phyloP scores from a whole-genome alignment of 2,888 invertebrate genomes.

The Leptopterna dolabrata region DNA sequence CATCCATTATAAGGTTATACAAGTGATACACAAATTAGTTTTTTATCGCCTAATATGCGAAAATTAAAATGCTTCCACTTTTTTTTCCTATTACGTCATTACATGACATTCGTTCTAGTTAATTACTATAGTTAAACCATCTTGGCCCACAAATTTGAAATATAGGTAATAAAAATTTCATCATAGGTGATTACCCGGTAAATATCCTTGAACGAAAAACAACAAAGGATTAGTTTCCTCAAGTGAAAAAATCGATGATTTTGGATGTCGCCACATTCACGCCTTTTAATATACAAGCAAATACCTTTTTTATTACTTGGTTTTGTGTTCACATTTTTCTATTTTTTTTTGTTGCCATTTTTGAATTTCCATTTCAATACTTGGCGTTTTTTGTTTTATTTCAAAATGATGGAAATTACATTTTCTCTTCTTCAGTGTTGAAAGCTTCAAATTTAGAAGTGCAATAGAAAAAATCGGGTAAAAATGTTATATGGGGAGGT shows the following conservation, averaged over 20 bases:
- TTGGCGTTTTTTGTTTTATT: not conserved
- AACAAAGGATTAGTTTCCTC: slow-evolving; percentile 5
- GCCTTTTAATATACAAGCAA: slow-evolving; percentile 40
- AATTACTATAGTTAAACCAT: slow-evolving; percentile 52
- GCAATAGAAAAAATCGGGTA: slow-evolving; percentile 4
- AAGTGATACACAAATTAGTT: slow-evolving; percentile 52
- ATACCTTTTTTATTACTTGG: not conserved
- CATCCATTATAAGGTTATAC: slow-evolving; percentile 58
- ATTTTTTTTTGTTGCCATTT: not conserved
- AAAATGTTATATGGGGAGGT: not conserved
- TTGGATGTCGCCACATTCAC: slow-evolving; percentile 39
- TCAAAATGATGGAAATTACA: slow-evolving; percentile 1
- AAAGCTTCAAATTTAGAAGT: slow-evolving; percentile 41
- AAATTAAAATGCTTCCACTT: slow-evolving; percentile 42
- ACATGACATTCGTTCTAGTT: slow-evolving; percentile 52
- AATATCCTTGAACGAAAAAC: slow-evolving; percentile 34
- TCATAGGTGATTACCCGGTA: slow-evolving; percentile 26
- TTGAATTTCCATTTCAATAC: not conserved
- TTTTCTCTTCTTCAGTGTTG: not conserved
- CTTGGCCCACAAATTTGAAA: slow-evolving; percentile 53
- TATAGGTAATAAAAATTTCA: slow-evolving; percentile 45
- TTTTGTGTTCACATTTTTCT: not conserved
- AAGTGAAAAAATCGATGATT: slow-evolving; percentile 48
- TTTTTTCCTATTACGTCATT: slow-evolving; percentile 43
- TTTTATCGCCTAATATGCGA: slow-evolving; percentile 47